Evolutionary conservation across 2,797 vertebrate species (phyloP), one percentile per base, ranked within the genome.

Genomic region (Pseudochirops cupreus): DNA sequence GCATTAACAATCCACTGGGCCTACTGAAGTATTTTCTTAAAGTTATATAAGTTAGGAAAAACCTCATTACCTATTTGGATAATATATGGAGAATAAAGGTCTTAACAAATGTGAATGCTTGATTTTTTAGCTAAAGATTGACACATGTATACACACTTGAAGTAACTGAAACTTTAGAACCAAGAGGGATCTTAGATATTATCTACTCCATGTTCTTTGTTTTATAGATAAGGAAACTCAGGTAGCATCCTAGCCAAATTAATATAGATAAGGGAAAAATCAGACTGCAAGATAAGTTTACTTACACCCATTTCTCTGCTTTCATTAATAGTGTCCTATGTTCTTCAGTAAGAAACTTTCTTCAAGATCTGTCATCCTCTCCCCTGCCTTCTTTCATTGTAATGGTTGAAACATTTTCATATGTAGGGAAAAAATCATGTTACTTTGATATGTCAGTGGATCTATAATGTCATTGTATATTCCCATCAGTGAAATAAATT

Each of bases 121-220:
- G 94, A 94, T 56, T 56, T 91, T 16, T 50, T 18, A 92, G 3
- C 74, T 57, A 28, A 94, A 55, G 93, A 74, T 90, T 13, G 56
- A 24, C 1, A 24, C 59, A 50, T 91, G 39, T 7, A 39, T 94
- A 33, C 1, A 93, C 13, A 94, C 24, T 91, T n/a, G 91, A 5
- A 59, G 67, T 95, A 52, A 52, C 21, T 94, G n/a, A 87, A 95
- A 92, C 18, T 92, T 94, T 94, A 59, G 28, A 95, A 50, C 3
- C 53, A 92, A n/a, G 91, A 55, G 58, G 0, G n/a, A 31, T 10
- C 1, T 93, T 58, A 93, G 33, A 24, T 58, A 93, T 93, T 91
- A 67, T 67, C 33, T 67, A 33, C 16, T 67, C 33, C 33, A 18
- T 3, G 62, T 16, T 13, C 13, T 14, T 52, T 2, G 28, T 57